phyloP scores from a whole-genome alignment of 2,888 invertebrate species.

The Sphaeridia pumilis region DNA sequence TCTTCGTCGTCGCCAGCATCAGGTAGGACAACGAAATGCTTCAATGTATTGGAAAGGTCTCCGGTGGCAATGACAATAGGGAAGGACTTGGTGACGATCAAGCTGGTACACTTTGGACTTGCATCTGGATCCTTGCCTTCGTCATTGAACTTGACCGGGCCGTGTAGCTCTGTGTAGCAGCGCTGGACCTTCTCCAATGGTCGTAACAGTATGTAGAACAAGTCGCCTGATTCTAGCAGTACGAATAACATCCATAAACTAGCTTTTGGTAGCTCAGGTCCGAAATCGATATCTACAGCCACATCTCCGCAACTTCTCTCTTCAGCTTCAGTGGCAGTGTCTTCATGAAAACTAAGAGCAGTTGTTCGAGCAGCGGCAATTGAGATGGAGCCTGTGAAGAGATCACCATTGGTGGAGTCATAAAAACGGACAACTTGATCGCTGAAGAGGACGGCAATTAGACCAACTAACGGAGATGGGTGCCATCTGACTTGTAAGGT shows the following conservation, averaged over 20 bases:
- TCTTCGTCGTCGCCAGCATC: conserved; percentile 19
- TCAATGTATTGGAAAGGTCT: conserved; percentile 18
- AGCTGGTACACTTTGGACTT: conserved; percentile 4
- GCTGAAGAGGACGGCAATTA: conserved; percentile 8
- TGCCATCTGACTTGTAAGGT: conserved; percentile 25
- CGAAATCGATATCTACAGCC: conserved; percentile 22
- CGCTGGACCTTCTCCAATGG: conserved; percentile 2
- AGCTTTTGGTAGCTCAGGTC: conserved; percentile 21
- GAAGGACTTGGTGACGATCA: conserved; percentile 20
- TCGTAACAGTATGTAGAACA: conserved; percentile 22
- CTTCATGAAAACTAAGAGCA: not conserved
- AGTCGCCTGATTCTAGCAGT: conserved; percentile 19
- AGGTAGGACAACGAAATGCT: conserved; percentile 21
- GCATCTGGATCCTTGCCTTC: conserved; percentile 8
- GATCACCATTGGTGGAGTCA: not conserved
- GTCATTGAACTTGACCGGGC: conserved; percentile 7
- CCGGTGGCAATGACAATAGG: conserved; percentile 21
- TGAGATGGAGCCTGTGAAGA: not conserved
- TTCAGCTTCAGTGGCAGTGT: not conserved
- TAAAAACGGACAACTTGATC: conserved; percentile 8
- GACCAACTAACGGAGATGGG: conserved; percentile 4
- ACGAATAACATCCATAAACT: conserved; percentile 22
- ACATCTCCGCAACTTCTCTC: not conserved
- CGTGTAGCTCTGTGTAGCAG: conserved; percentile 16
- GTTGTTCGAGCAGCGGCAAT: not conserved